phyloP scores from a whole-genome alignment of 2,888 invertebrate genomes.

The Gryllus longicercus region DNA sequence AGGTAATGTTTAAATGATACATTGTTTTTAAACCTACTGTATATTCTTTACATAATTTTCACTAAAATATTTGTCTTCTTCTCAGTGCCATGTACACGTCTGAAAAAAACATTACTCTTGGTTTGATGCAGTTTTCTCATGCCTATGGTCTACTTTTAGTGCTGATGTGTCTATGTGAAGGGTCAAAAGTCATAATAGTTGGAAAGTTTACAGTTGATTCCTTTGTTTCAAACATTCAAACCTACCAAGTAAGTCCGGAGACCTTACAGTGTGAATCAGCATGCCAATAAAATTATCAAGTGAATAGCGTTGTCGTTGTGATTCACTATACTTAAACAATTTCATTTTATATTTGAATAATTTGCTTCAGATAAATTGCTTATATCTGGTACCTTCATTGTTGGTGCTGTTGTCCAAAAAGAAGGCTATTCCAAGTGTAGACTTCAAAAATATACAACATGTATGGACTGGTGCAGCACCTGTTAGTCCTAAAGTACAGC shows the following conservation, averaged over 20 bases:
- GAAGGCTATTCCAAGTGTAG: conserved; percentile 70
- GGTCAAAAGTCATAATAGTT: conserved; percentile 55
- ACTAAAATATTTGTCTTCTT: background rate
- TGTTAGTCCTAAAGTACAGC: conserved; percentile 66
- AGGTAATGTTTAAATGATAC: background rate
- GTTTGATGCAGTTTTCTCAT: conserved; percentile 82
- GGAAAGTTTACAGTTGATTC: conserved; percentile 67
- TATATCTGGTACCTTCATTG: conserved; percentile 77
- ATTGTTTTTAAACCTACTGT: background rate
- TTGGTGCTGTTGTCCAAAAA: conserved; percentile 79
- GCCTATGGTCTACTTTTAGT: conserved; percentile 71
- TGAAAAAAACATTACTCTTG: conserved; percentile 47
- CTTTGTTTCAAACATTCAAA: conserved; percentile 70
- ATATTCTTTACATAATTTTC: background rate
- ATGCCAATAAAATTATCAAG: too few relatives aligned
- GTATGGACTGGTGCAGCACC: conserved; percentile 81
- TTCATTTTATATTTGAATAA: background rate
- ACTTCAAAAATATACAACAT: conserved; percentile 66
- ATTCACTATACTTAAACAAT: background rate
- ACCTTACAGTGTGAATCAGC: too few relatives aligned
- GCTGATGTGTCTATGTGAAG: conserved; percentile 56
- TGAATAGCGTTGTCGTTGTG: background rate
- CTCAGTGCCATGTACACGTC: background rate
- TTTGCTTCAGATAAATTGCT: conserved; percentile 57
- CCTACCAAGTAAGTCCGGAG: conserved; percentile 54